Evolutionary conservation across 2,888 invertebrate species (phyloP), one percentile per base, ranked within the genome.

Genomic region (Campopleginae sp.): DNA sequence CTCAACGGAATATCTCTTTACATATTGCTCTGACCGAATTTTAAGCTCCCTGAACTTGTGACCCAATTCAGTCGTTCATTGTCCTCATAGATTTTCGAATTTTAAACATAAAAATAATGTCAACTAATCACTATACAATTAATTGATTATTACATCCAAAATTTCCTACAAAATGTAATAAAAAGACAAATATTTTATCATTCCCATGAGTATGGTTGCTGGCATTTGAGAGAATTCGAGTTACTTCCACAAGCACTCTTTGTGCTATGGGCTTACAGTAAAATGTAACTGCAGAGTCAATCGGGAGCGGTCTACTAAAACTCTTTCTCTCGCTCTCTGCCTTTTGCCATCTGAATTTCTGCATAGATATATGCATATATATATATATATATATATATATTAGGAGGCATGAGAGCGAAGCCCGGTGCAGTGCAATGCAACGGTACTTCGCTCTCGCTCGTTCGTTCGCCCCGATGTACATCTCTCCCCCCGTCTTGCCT

Each of bases 371-470:
- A 51, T 38, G 19, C 38, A 65, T 51, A 48, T n/a, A 54, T 66
- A 33, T n/a, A 46, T n/a, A n/a, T n/a, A n/a, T n/a, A 27, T 61
- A 79, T 63, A 75, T 54, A 71, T 54, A 54, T n/a, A 76, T 70
- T 75, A 58, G 86, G 70, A 84, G 75, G 68, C 66, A 78, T 58
- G 77, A 79, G 74, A 72, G 78, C 75, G 74, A 75, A 54, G 63
- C 48, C 68, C 74, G 76, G 58, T 81, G 80, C 86, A 75, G 80
- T 54, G 82, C 82, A 87, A 82, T 87, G 87, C 89, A 90, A 90
- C 90, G 91, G 90, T 90, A 90, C 88, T 88, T 88, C 86, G 88
- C 87, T 87, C 89, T 87, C 88, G 87, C 88, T 86, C 78, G 84
- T 82, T 84, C 86, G 63, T 83, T 88, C 87, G 84, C 85, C 87